Conservation (phyloP, 2,888 invertebrate species). For the Formica aserva region DNA sequence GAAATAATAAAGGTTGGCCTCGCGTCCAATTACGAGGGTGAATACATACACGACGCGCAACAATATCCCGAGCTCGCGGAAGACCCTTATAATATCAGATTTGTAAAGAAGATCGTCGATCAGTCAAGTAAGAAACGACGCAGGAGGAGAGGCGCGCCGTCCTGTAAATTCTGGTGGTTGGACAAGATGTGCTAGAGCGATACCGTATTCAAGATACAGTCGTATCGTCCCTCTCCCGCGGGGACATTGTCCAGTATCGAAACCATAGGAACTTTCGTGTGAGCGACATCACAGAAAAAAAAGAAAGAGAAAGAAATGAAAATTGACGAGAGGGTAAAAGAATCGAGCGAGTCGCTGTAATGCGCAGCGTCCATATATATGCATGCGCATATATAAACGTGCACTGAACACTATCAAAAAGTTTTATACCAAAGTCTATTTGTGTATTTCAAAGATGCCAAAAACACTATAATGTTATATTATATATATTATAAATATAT, state of each 20-base stretch:
- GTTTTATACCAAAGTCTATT: conserved; percentile 89
- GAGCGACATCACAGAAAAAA: conserved; percentile 20
- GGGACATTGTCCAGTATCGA: conserved; percentile 70
- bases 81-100: conserved; percentile 97
- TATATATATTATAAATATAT: conserved; percentile 67
- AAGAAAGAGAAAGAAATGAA: conserved; percentile 23
- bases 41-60: conserved; percentile 96
- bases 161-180: conserved; percentile 86
- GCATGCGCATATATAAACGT: conserved; percentile 64
- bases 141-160: conserved; percentile 88
- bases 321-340: conserved; percentile 10
- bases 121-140: conserved; percentile 90
- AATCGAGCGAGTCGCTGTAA: conserved; percentile 34
- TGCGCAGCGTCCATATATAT: conserved; percentile 56
- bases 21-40: conserved; percentile 95
- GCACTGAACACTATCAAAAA: conserved; percentile 86
- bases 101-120: conserved; percentile 93
- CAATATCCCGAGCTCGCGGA: conserved; percentile 97
- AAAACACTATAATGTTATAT: conserved; percentile 85
- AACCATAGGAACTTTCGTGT: conserved; percentile 62
- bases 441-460: conserved; percentile 89
- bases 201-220: conserved; percentile 40
- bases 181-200: conserved; percentile 83
- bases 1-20: conserved; percentile 95
- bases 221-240: conserved; percentile 58